Base-by-base conservation (phyloP, 2,113 vertebrate species). In the Syrrhaptes paradoxus region DNA sequence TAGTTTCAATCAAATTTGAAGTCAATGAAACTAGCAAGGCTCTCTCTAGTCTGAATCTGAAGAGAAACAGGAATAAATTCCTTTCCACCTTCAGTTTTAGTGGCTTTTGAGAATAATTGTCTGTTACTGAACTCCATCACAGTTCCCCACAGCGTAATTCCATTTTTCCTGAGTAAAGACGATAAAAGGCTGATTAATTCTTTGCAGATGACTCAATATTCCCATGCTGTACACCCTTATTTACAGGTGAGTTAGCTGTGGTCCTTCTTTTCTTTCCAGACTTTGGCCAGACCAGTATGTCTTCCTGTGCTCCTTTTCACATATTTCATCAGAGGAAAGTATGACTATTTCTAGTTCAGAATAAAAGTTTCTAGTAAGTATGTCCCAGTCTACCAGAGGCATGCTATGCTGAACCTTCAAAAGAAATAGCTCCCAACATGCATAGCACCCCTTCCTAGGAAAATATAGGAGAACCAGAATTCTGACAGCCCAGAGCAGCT, bases 151-250 rank as follows among this genome's bases (percentile, higher is more conserved):
- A 85, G 3, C 29, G 77, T 24, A 71, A 45, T 80, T 93, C 31
- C 43, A 52, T 79, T 88, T 83, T 88, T 94, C 52, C 62, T 49
- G 57, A 90, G 72, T 68, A 19, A 67, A 67, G 87, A 74, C 1
- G 2, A 49, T 78, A 72, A 94, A 95, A 91, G 57, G 54, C 49
- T 91, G 78, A 94, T 88, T 88, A 91, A 93, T 84, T 86, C 57
- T 61, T 80, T 67, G 65, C n/a, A 68, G 63, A 59, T 93, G 90
- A 94, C 59, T 93, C 90, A 93, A 63, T 82, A 52, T 71, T 86
- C 55, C 72, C 19, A 15, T 71, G 63, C 85, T 67, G 26, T 55
- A 80, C 72, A 49, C 25, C 26, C 6, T 28, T 90, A 73, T 59
- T 86, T 89, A 71, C 34, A 90, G 45, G 52, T 85, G 63, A 94